Conservation (phyloP, 64 coral and sea anemone genomes). For the Montipora capricornis region DNA sequence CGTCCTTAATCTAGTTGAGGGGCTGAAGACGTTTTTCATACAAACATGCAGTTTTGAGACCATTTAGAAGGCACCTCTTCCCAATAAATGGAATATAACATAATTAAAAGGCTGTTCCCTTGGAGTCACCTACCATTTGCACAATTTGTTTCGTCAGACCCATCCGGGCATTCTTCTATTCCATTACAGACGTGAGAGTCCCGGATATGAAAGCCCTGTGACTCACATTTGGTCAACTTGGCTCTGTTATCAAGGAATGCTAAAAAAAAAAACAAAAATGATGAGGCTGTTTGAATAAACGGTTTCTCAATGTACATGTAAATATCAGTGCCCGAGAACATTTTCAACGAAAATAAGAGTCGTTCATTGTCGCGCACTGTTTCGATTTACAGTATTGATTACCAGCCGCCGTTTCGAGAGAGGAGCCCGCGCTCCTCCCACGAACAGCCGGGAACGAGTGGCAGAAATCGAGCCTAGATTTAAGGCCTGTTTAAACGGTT, state of each 20-base stretch:
- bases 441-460: too few relatives aligned
- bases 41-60: too few relatives aligned
- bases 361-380: too few relatives aligned
- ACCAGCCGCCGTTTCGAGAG: too few relatives aligned
- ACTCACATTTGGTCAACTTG: neutral
- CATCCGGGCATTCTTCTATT: conserved; percentile 23
- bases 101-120: neutral
- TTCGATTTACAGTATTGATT: too few relatives aligned
- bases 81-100: neutral
- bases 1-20: too few relatives aligned
- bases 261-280: neutral
- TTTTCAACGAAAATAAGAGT: too few relatives aligned
- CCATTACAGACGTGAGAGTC: conserved; percentile 27
- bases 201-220: neutral
- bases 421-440: too few relatives aligned
- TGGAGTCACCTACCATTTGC: neutral
- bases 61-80: too few relatives aligned
- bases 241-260: neutral
- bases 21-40: too few relatives aligned
- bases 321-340: neutral
- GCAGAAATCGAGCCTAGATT: too few relatives aligned
- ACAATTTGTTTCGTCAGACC: conserved; percentile 26
- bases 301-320: neutral
- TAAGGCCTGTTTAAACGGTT: too few relatives aligned
- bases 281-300: neutral